Evolutionary conservation across 2,888 invertebrate genomes (phyloP), one percentile per base, ranked within the genome.

Genomic region (Eueremaeus valkanovi): DNA sequence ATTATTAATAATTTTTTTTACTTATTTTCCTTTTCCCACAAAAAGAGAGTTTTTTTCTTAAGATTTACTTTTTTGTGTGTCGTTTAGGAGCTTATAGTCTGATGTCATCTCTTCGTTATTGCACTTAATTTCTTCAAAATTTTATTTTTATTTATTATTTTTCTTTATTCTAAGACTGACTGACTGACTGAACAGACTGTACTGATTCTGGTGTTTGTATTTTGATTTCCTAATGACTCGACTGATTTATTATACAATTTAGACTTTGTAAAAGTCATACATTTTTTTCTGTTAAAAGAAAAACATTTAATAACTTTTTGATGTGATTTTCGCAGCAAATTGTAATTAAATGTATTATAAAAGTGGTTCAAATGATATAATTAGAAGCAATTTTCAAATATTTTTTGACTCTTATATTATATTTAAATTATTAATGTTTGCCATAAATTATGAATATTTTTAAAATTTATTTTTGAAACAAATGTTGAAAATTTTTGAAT

Each of bases 201-300:
- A 11, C 13, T 8, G 13, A 8, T 42, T 42, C 13, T 11, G 13
- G 13, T n/a, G n/a, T 49, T 49, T 49, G 18, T 49, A 49, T 49
- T 49, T 49, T 13, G 49, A 49, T 49, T 49, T 18, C 11, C 6
- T n/a, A n/a, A n/a, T n/a, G 16, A 13, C 18, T 24, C 27, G 27
- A 55, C 55, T 55, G 13, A 55, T 55, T 55, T 55, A 55, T 55
- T 55, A 55, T 55, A 24, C 27, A 55, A 55, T 55, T 55, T 55
- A 24, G 49, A 45, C 45, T 45, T 45, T 45, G 9, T 3, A 45
- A 45, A 45, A 45, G 18, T 11, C 18, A 11, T 3, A 16, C 45
- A 45, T 45, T 45, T 55, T 55, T 55, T 55, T 16, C 3, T 27
- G 24, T 6, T 24, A 27, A 55, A 55, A 55, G 6, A 24, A 16